These are phyloP conservation scores for Salminus brasiliensis DNA, from an alignment of 2,113 vertebrate genomes.

Conservation along the genomic window DNA sequence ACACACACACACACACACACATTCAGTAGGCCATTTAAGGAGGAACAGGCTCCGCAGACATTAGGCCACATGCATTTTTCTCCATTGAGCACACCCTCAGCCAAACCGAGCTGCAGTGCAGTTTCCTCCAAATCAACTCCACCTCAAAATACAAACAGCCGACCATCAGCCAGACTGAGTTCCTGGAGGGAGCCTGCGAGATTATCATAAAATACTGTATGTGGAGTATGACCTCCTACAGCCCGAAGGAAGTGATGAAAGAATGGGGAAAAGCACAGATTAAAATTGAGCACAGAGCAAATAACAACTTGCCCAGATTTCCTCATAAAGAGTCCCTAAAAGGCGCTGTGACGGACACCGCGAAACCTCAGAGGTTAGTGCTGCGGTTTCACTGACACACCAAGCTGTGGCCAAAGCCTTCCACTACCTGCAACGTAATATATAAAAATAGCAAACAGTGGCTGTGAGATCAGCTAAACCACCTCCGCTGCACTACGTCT, in stretches of 20 bases:
- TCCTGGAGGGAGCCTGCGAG: not conserved
- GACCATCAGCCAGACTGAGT: not conserved
- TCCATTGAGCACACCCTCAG: not conserved
- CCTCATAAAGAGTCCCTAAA: not conserved
- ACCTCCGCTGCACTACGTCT: too few species aligned
- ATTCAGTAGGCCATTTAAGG: not conserved
- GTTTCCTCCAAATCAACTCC: not conserved
- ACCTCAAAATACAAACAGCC: slow-evolving; percentile 1
- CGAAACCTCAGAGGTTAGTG: not conserved
- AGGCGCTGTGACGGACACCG: too few species aligned
- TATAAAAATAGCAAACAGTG: not conserved
- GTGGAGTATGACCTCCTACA: not conserved
- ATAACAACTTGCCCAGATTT: not conserved
- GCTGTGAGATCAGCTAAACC: not conserved
- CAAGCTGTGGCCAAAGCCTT: not conserved
- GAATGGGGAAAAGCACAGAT: not conserved
- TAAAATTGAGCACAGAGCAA: not conserved
- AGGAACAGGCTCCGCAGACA: slow-evolving; percentile 14
- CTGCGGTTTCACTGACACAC: not conserved
- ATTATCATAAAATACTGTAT: too few species aligned
- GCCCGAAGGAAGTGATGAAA: not conserved
- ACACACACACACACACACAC: too few species aligned
- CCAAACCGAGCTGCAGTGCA: not conserved
- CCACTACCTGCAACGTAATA: not conserved
- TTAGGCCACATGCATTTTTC: slow-evolving; percentile 10